A percentile compares a stretch with the other conserved stretches of the same genome.
Conservation (phyloP, 2,113 vertebrate genomes). For the Mesocricetus auratus region DNA sequence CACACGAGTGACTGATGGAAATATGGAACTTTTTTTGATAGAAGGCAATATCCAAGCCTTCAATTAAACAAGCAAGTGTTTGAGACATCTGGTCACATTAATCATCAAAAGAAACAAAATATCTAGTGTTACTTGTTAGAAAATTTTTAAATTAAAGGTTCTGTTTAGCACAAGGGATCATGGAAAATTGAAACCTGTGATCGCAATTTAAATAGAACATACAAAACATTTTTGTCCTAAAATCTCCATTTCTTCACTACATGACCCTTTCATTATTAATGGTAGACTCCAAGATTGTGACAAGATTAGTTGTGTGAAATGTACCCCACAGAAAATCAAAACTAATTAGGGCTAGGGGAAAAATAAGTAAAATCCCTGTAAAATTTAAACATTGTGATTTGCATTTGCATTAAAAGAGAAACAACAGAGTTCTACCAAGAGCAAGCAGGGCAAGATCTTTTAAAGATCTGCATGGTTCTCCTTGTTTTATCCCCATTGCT, state of each 20-base stretch:
- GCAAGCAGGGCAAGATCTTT: neutral
- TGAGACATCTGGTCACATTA: conserved; percentile 51
- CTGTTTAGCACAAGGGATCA: neutral
- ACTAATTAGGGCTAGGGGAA: neutral
- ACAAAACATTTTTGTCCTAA: neutral
- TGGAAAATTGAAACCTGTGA: neutral
- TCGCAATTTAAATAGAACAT: neutral
- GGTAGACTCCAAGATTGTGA: neutral
- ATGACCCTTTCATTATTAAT: neutral
- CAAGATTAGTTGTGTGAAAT: neutral
- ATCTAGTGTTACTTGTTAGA: conserved; percentile 20
- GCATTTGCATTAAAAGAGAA: conserved; percentile 18
- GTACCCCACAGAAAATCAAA: neutral
- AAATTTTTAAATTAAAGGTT: conserved; percentile 33
- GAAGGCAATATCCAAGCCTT: neutral
- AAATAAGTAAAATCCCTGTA: neutral
- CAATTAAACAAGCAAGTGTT: conserved; percentile 22
- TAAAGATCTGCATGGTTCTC: neutral
- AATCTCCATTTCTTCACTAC: neutral
- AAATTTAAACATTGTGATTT: neutral
- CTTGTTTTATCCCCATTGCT: neutral
- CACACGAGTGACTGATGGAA: neutral
- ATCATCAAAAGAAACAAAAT: conserved; percentile 51
- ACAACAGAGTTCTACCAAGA: neutral
- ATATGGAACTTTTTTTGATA: neutral